A percentile compares a stretch with the other conserved stretches of the same genome.
Evolutionary conservation across 2,797 vertebrate genomes (phyloP).

Genomic region (Borostomias antarcticus): DNA sequence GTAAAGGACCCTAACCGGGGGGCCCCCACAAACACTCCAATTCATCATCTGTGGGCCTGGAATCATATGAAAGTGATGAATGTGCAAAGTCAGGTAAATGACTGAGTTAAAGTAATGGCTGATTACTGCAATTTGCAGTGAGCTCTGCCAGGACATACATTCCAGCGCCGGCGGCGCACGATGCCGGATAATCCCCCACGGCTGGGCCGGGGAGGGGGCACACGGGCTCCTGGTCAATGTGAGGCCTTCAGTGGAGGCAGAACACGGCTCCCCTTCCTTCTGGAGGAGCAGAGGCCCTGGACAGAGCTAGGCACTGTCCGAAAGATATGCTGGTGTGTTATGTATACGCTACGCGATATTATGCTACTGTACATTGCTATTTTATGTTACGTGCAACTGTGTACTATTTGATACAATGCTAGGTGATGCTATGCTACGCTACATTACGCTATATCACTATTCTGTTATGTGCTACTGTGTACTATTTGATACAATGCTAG

Average conservation of each 20-base stretch:
- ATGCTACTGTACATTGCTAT: neutral
- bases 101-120: slow-evolving; percentile 72
- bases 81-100: slow-evolving; percentile 72
- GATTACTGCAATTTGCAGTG: slow-evolving; percentile 71
- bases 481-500: slow-evolving; percentile 17
- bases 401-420: neutral
- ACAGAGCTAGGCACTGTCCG: slow-evolving; percentile 8
- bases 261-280: slow-evolving; percentile 20
- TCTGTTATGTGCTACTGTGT: neutral
- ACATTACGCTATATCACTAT: neutral
- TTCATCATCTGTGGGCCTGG: slow-evolving; percentile 63
- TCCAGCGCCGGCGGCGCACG: slow-evolving; percentile 47
- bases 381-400: too few relatives aligned
- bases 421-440: neutral
- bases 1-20: slow-evolving; percentile 1
- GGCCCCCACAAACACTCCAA: slow-evolving; percentile 51
- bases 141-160: slow-evolving; percentile 59
- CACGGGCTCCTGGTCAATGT: slow-evolving; percentile 43
- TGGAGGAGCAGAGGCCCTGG: slow-evolving; percentile 6
- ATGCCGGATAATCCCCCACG: slow-evolving; percentile 52
- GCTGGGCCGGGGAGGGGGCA: slow-evolving; percentile 27
- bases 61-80: slow-evolving; percentile 69
- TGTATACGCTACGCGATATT: too few relatives aligned
- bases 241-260: slow-evolving; percentile 27
- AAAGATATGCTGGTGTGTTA: too few relatives aligned